Base-by-base conservation (phyloP, 2,113 vertebrate genomes). In the Orthonyx spaldingii region DNA sequence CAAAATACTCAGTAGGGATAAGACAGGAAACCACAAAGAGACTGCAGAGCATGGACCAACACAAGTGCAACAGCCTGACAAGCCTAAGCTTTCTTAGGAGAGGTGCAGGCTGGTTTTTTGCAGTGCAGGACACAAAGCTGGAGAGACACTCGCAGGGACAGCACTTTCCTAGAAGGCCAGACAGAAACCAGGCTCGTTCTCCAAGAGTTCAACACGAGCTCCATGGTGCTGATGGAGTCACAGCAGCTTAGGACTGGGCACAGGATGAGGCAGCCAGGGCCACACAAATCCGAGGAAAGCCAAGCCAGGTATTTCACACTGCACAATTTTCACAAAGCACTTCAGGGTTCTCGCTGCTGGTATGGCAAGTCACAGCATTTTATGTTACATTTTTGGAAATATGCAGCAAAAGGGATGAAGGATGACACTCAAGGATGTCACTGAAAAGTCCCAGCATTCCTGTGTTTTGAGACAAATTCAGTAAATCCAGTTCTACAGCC, bases 101-200 rank as follows among this genome's bases (percentile, higher is more conserved):
- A 60, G 33, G 15, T 22, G 21, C 27, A 71, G 57, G 41, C 7
- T 82, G 32, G 1, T n/a, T 19, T 41, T 52, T 22, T n/a, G 19
- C 7, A 23, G 19, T 14, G 15, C 11, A 33, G 46, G 32, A 57
- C 42, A 42, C 26, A 44, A 44, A 78, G 28, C 14, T 30, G 12
- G 39, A 72, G 39, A 52, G 9, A 27, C 2, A 4, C 2, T 37
- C 2, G n/a, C 30, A 71, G 0, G 2, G 30, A 13, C 7, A 87
- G 44, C 27, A 16, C 56, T 42, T 66, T 23, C 46, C 24, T 32
- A 28, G 13, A 8, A 37, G 35, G 16, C 8, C 60, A 74, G 44
- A 27, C 2, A 64, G 22, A 47, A 79, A n/a, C 7, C 30, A 69
- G n/a, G 21, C 20, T 87, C 0, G 0, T 74, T 61, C 10, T 77